Conservation (phyloP, 2,113 vertebrate species). For the Carollia perspicillata region DNA sequence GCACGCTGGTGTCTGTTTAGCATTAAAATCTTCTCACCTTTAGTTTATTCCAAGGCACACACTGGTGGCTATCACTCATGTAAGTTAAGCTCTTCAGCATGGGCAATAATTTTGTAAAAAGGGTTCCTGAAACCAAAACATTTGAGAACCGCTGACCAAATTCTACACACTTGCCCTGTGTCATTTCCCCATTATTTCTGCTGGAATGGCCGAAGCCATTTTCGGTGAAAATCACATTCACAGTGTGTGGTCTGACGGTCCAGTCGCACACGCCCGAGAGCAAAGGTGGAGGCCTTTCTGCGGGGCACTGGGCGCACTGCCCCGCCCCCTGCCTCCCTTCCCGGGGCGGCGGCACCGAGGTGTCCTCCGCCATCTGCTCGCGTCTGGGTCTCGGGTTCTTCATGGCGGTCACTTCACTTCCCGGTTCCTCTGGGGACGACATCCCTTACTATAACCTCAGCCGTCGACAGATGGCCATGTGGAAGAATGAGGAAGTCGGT, state of each 20-base stretch:
- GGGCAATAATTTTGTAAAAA: neutral
- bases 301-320: fast-evolving
- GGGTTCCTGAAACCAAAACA: neutral
- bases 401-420: neutral
- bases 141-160: neutral
- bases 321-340: fast-evolving
- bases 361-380: neutral
- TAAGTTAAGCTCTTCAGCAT: neutral
- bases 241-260: fast-evolving
- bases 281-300: neutral
- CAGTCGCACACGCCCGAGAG: too few relatives aligned
- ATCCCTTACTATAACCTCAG: neutral
- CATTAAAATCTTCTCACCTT: neutral
- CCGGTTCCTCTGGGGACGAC: neutral
- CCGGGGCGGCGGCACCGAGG: fast-evolving
- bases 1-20: neutral
- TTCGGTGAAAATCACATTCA: neutral
- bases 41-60: neutral
- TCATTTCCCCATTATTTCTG: neutral
- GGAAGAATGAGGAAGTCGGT: neutral
- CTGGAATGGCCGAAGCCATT: fast-evolving
- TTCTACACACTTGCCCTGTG: fast-evolving
- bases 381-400: neutral
- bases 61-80: neutral
- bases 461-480: neutral